Conservation (phyloP, 2,888 invertebrate species). For the Aromia moschata region DNA sequence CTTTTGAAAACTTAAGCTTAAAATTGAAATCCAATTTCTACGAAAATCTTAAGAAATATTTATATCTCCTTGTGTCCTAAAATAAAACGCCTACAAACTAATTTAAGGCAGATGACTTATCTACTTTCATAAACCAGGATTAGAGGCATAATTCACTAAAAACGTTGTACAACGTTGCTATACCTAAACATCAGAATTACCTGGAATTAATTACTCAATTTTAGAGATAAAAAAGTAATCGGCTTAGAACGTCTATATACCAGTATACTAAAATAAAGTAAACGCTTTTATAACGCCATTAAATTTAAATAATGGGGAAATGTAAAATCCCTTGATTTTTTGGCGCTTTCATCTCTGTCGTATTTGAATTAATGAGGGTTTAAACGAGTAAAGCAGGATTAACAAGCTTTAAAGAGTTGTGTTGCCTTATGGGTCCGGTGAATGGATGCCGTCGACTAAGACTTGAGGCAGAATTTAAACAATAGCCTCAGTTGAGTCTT, state of each 20-base stretch:
- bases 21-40: too few species aligned
- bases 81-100: too few species aligned
- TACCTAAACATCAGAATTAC: slow-evolving; percentile 37
- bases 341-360: not conserved
- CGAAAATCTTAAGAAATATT: too few species aligned
- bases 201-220: slow-evolving; percentile 37
- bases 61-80: too few species aligned
- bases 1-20: too few species aligned
- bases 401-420: not conserved
- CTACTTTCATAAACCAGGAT: not conserved
- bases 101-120: too few species aligned
- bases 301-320: slow-evolving; percentile 11
- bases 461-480: too few species aligned
- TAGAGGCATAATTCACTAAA: slow-evolving; percentile 11
- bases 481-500: too few species aligned
- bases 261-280: not conserved
- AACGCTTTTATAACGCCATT: slow-evolving; percentile 5
- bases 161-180: slow-evolving; percentile 28
- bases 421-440: not conserved
- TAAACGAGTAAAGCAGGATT: not conserved
- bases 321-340: not conserved
- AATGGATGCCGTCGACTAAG: too few species aligned
- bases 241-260: slow-evolving; percentile 26
- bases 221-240: slow-evolving; percentile 38
- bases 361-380: not conserved